Conservation (phyloP, 2,113 vertebrate genomes). For the Sminthopsis crassicaudata region DNA sequence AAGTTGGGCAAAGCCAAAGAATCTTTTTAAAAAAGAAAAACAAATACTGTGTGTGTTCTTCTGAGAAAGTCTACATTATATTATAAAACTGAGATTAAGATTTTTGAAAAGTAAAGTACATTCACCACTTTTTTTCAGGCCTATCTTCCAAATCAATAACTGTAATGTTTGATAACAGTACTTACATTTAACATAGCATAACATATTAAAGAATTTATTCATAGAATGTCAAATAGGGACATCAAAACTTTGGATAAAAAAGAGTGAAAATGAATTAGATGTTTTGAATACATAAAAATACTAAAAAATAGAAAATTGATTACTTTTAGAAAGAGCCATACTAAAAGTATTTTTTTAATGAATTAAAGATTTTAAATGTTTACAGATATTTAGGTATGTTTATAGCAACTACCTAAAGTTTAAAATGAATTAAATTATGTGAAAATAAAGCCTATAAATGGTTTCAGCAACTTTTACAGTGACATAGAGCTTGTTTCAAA, state of each 20-base stretch:
- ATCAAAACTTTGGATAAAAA: conserved; percentile 71
- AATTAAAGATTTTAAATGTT: conserved; percentile 74
- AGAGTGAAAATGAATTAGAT: conserved; percentile 60
- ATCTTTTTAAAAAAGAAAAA: conserved; percentile 78
- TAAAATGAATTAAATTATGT: conserved; percentile 81
- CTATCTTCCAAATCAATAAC: conserved; percentile 60
- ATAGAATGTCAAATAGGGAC: conserved; percentile 46
- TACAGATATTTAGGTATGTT: conserved; percentile 81
- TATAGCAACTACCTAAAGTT: conserved; percentile 77
- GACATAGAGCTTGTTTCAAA: conserved; percentile 53
- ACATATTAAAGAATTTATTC: conserved; percentile 63
- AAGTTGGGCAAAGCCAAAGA: no score
- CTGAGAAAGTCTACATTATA: conserved; percentile 69
- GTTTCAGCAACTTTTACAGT: conserved; percentile 86
- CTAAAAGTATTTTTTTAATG: conserved; percentile 80
- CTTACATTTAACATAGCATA: conserved; percentile 67
- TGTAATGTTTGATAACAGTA: conserved; percentile 55
- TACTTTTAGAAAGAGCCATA: conserved; percentile 83
- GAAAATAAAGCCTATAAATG: conserved; percentile 87
- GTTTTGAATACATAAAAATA: conserved; percentile 79
- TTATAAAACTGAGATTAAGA: conserved; percentile 48
- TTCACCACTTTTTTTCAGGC: conserved; percentile 47
- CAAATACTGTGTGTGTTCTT: conserved; percentile 72
- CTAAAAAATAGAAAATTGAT: conserved; percentile 78
- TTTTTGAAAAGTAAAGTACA: conserved; percentile 41